These are phyloP conservation scores for Ochropleura plecta DNA, from an alignment of 2,888 invertebrate species.

Conservation along the genomic window DNA sequence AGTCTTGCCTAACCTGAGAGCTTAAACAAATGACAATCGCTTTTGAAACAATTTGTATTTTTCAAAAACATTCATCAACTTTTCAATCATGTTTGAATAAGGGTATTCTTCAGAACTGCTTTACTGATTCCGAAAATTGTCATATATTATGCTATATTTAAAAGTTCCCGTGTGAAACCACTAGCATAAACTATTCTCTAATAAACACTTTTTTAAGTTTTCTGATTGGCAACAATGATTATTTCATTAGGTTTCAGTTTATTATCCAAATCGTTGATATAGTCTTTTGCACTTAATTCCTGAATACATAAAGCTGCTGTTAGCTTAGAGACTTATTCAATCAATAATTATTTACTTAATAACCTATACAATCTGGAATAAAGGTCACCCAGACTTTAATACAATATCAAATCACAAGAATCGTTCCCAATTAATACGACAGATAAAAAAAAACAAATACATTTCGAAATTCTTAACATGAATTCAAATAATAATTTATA, in stretches of 20 bases:
- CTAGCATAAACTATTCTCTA: too few species aligned
- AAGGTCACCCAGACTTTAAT: neutral
- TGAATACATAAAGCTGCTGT: neutral
- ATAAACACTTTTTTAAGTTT: too few species aligned
- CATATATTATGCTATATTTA: too few species aligned
- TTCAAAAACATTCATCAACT: neutral
- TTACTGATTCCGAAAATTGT: too few species aligned
- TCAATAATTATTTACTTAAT: neutral
- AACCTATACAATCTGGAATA: neutral
- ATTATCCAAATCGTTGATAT: neutral
- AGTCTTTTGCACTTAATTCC: neutral
- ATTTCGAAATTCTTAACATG: conserved; percentile 10
- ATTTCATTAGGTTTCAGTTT: neutral
- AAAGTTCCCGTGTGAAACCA: too few species aligned
- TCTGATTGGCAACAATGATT: neutral
- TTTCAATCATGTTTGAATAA: neutral
- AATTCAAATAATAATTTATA: conserved; percentile 3
- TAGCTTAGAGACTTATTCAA: neutral
- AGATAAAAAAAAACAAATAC: neutral
- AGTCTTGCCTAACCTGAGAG: too few species aligned
- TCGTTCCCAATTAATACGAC: neutral
- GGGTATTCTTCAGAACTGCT: too few species aligned
- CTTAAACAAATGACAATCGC: neutral
- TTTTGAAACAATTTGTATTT: neutral
- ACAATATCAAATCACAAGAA: conserved; percentile 9